These are phyloP conservation scores for Tokudaia muenninki DNA, from an alignment of 2,797 vertebrate genomes.

Conservation along the genomic window DNA sequence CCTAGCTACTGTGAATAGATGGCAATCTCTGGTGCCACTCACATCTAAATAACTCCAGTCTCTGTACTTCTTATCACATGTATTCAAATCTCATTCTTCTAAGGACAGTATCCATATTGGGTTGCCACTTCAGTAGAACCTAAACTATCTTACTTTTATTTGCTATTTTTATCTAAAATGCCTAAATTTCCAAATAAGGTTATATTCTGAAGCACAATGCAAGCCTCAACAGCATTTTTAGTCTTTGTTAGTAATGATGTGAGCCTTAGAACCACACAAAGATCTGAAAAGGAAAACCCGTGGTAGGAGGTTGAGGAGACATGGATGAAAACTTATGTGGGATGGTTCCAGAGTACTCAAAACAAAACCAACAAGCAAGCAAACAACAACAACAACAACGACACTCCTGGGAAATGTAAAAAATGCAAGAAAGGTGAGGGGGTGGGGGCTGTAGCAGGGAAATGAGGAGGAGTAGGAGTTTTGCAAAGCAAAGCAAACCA, in stretches of 20 bases:
- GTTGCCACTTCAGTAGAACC: neutral
- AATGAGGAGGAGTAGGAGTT: neutral
- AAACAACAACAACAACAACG: neutral
- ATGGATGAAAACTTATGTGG: neutral
- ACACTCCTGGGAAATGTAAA: neutral
- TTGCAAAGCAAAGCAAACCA: neutral
- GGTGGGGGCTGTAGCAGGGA: neutral
- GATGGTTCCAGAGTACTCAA: neutral
- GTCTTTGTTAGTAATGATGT: neutral
- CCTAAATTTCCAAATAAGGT: neutral
- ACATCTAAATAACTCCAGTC: neutral
- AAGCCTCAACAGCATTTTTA: neutral
- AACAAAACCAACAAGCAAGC: neutral
- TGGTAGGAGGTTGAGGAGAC: neutral
- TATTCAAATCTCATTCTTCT: neutral
- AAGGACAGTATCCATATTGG: neutral
- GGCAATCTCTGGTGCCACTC: neutral
- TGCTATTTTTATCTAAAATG: neutral
- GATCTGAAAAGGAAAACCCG: neutral
- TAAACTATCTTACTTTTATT: neutral
- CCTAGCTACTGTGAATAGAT: neutral
- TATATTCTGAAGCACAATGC: neutral
- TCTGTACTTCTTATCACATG: neutral
- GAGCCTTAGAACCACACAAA: neutral
- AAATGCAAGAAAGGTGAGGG: neutral